These are phyloP conservation scores for Caenorhabditis latens DNA, from an alignment of 1,140 invertebrate species.

Conservation along the genomic window DNA sequence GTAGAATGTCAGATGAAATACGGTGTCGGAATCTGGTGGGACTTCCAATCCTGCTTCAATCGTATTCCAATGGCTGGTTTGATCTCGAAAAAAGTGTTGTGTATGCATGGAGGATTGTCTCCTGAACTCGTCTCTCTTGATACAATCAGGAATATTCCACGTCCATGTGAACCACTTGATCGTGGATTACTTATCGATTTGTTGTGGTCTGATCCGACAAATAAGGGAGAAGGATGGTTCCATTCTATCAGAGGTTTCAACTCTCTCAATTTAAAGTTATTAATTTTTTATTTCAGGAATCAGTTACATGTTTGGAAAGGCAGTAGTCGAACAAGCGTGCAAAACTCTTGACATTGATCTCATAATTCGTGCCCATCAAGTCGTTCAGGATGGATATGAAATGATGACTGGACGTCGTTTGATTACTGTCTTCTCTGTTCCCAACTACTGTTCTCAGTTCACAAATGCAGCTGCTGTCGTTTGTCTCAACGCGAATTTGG, in stretches of 20 bases:
- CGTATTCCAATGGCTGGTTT: slow-evolving; percentile 70
- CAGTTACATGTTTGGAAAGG: slow-evolving; percentile 70
- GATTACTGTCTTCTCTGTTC: slow-evolving; percentile 72
- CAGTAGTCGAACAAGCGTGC: slow-evolving; percentile 67
- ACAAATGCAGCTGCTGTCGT: slow-evolving; percentile 73
- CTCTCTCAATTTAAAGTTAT: background rate
- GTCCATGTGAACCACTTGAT: slow-evolving; percentile 71
- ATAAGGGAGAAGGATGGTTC: slow-evolving; percentile 72
- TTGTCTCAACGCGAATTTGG: slow-evolving; percentile 69
- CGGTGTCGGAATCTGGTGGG: slow-evolving; percentile 70
- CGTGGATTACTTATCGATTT: slow-evolving; percentile 70
- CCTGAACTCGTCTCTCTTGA: slow-evolving; percentile 67
- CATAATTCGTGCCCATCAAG: slow-evolving; percentile 71
- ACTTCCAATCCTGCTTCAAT: slow-evolving; percentile 71
- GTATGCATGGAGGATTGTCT: slow-evolving; percentile 69
- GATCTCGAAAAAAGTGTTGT: slow-evolving; percentile 70
- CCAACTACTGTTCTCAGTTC: slow-evolving; percentile 71
- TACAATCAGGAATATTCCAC: slow-evolving; percentile 65
- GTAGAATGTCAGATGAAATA: slow-evolving; percentile 75
- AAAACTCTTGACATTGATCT: slow-evolving; percentile 68
- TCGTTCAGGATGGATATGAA: slow-evolving; percentile 72
- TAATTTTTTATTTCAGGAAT: slow-evolving; percentile 59
- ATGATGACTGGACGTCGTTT: slow-evolving; percentile 69
- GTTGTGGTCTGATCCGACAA: slow-evolving; percentile 71
- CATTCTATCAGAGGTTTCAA: slow-evolving; percentile 65